Evolutionary conservation across 2,888 invertebrate genomes (phyloP).

Genomic region (Phanerotoma sp.): DNA sequence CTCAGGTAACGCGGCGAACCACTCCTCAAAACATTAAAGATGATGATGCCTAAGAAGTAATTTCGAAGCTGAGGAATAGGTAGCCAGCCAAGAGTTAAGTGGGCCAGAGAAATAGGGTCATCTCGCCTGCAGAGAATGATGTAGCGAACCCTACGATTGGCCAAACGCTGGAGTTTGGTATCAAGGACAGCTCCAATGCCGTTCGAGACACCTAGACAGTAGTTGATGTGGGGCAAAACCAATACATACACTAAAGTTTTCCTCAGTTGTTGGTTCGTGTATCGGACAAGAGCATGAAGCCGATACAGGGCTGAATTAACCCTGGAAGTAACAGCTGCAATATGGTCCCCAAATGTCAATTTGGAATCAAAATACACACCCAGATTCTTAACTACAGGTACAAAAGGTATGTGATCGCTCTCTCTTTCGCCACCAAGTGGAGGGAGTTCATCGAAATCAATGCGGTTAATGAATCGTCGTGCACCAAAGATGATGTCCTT

Average conservation of each 20-base stretch:
- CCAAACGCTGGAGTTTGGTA: no score
- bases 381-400: background rate
- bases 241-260: background rate
- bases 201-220: no score
- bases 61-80: no score
- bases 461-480: background rate
- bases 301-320: background rate
- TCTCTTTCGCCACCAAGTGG: background rate
- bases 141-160: no score
- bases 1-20: no score
- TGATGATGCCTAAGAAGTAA: no score
- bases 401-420: background rate
- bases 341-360: background rate
- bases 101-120: no score
- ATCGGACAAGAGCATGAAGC: background rate
- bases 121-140: no score
- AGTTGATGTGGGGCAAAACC: no score
- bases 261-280: background rate
- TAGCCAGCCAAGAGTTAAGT: no score
- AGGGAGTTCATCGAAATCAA: background rate
- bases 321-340: background rate
- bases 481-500: background rate
- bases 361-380: background rate
- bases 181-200: no score
- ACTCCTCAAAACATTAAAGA: no score